Conservation (phyloP, 1,140 invertebrate species). For the Paramacrobiotus metropolitanus region DNA sequence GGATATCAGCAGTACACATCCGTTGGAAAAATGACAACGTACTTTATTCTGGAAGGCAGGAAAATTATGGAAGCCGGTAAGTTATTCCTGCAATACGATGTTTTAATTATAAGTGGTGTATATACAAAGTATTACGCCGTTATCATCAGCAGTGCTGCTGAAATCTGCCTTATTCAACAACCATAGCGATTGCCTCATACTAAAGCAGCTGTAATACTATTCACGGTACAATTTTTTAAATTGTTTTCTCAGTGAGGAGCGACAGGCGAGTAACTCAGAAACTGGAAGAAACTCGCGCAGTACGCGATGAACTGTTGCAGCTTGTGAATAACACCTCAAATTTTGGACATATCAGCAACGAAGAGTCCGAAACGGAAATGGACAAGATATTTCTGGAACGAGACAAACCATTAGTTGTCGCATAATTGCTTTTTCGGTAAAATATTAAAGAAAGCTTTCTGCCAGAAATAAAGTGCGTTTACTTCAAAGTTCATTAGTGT, state of each 20-base stretch:
- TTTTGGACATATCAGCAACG: not conserved
- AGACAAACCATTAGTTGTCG: too few relatives aligned
- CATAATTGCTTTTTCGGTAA: too few relatives aligned
- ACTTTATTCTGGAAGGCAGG: constrained; percentile 76
- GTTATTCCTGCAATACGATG: not conserved
- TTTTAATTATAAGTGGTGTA: too few relatives aligned
- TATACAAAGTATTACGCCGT: too few relatives aligned
- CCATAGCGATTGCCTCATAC: too few relatives aligned
- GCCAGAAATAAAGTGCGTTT: too few relatives aligned
- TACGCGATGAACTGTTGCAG: constrained; percentile 41
- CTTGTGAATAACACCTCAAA: not conserved
- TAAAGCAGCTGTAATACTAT: constrained; percentile 25
- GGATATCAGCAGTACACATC: constrained; percentile 88
- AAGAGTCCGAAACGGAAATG: too few relatives aligned
- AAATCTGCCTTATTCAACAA: too few relatives aligned
- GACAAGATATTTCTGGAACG: too few relatives aligned
- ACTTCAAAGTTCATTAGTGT: too few relatives aligned
- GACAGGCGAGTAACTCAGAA: constrained; percentile 48
- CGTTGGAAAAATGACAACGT: constrained; percentile 71
- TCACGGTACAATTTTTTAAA: constrained; percentile 1
- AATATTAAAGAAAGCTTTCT: too few relatives aligned
- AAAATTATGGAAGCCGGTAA: constrained; percentile 46
- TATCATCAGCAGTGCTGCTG: too few relatives aligned
- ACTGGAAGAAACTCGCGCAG: constrained; percentile 47
- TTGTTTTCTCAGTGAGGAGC: constrained; percentile 35